These are phyloP conservation scores for Agrochola circellaris DNA, from an alignment of 2,888 invertebrate species.

Conservation along the genomic window DNA sequence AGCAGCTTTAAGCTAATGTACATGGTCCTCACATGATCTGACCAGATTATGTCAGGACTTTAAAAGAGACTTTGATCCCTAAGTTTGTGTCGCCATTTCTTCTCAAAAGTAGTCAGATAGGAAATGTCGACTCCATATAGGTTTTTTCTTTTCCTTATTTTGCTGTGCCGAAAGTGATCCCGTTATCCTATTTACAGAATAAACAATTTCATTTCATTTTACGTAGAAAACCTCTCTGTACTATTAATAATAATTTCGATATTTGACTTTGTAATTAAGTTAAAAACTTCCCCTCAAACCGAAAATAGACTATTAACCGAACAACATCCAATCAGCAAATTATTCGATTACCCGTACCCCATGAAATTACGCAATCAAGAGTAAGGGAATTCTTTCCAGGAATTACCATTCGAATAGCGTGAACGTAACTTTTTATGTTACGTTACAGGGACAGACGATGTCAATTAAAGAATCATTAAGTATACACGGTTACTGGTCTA, in stretches of 20 bases:
- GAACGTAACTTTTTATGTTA: conserved; percentile 51
- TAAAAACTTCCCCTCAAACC: background rate
- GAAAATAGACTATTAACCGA: conserved; percentile 11
- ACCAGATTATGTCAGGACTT: too few species aligned
- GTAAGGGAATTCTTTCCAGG: conserved; percentile 10
- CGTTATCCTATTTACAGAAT: too few species aligned
- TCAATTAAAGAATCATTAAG: conserved; percentile 55
- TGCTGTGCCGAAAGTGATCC: too few species aligned
- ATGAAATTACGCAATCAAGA: conserved; percentile 26
- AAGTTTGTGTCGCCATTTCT: too few species aligned
- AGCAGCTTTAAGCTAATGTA: background rate
- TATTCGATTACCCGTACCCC: conserved; percentile 10
- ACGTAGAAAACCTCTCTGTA: too few species aligned
- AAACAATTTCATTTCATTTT: too few species aligned
- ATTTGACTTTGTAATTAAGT: background rate
- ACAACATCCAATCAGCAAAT: background rate
- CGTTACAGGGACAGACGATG: conserved; percentile 11
- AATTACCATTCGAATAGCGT: conserved; percentile 41
- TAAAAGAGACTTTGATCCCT: too few species aligned
- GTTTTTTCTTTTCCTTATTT: too few species aligned
- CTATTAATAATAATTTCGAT: background rate
- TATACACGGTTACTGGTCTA: conserved; percentile 11
- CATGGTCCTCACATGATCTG: too few species aligned
- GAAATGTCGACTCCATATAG: too few species aligned
- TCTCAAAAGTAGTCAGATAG: too few species aligned